These are phyloP conservation scores for Drosophila pseudoobscura DNA, from an alignment of 1,140 invertebrate species.

Conservation along the genomic window DNA sequence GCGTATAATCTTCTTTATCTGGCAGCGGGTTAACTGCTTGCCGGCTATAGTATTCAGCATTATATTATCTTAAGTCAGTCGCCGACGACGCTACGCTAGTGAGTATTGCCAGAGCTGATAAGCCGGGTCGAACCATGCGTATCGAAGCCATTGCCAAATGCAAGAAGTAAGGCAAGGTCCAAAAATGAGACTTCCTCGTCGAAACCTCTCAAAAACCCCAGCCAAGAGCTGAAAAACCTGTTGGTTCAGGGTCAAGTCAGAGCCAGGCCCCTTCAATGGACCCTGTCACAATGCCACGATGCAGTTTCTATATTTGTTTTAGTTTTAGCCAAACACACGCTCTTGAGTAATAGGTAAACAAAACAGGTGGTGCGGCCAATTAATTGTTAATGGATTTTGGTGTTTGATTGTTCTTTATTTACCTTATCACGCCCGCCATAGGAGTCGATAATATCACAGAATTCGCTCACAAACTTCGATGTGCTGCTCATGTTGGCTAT, in stretches of 20 bases:
- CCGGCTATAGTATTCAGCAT: slow-evolving; percentile 44
- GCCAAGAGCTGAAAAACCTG: slow-evolving; percentile 52
- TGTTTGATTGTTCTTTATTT: slow-evolving; percentile 21
- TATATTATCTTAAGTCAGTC: slow-evolving; percentile 64
- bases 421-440: slow-evolving; percentile 85
- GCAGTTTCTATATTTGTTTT: slow-evolving; percentile 33
- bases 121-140: slow-evolving; percentile 24
- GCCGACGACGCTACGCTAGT: slow-evolving; percentile 4
- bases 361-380: slow-evolving; percentile 24
- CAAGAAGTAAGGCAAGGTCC: slow-evolving; percentile 70
- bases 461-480: slow-evolving; percentile 82
- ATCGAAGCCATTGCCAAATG: slow-evolving; percentile 31
- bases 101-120: slow-evolving; percentile 43
- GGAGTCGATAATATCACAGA: slow-evolving; percentile 84
- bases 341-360: slow-evolving; percentile 18
- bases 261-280: slow-evolving; percentile 30
- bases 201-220: slow-evolving; percentile 27
- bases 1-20: slow-evolving; percentile 56
- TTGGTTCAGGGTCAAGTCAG: slow-evolving; percentile 36
- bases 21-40: slow-evolving; percentile 44
- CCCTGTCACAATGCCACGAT: slow-evolving; percentile 53
- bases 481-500: slow-evolving; percentile 49
- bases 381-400: slow-evolving; percentile 12
- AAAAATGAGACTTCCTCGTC: slow-evolving; percentile 48
- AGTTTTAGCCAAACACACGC: background rate